Percentiles rank a stretch among this genome's conserved stretches.
Evolutionary conservation across 1,140 invertebrate species (phyloP).

Genomic region (Dinoponera quadriceps): DNA sequence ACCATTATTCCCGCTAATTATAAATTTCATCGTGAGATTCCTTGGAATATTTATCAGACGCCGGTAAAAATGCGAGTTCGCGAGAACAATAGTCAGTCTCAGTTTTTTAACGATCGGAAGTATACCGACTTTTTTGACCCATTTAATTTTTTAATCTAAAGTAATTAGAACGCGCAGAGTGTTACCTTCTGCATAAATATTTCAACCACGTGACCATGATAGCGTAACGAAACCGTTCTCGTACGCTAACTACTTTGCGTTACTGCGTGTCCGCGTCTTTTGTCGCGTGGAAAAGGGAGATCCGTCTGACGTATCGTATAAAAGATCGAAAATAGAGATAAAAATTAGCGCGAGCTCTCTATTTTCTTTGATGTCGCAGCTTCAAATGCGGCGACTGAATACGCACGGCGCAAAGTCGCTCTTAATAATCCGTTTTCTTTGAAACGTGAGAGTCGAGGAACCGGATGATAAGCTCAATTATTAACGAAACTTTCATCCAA

Average conservation of each 20-base stretch:
- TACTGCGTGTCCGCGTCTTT: not conserved
- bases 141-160: slow-evolving; percentile 1
- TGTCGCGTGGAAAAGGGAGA: not conserved
- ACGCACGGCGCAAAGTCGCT: no score
- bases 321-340: no score
- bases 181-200: slow-evolving; percentile 9
- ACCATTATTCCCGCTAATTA: slow-evolving; percentile 18
- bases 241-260: not conserved
- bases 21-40: not conserved
- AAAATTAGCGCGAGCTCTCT: no score
- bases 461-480: no score
- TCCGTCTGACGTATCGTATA: no score
- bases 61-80: not conserved
- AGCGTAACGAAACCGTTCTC: not conserved
- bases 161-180: not conserved
- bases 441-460: no score
- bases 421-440: no score
- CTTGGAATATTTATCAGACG: not conserved
- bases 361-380: no score
- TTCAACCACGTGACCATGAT: no score
- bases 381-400: no score
- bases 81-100: not conserved
- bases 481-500: no score
- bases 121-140: not conserved
- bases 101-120: not conserved